Percentiles rank a stretch among this genome's conserved stretches.
Conservation (phyloP, 2,113 vertebrate genomes). For the Regulus satrapa region DNA sequence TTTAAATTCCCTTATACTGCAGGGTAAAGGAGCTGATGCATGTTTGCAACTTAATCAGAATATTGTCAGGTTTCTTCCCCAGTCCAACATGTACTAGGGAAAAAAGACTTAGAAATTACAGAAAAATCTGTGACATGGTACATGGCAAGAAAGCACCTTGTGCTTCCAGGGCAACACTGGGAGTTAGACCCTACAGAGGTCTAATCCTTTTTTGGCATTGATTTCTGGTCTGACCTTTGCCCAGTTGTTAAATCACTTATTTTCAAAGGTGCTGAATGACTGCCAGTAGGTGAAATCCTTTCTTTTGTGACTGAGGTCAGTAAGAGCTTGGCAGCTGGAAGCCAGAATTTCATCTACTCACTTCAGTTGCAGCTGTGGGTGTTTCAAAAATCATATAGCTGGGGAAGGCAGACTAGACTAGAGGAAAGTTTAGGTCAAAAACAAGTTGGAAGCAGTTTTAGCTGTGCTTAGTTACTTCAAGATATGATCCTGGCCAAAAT, state of each 20-base stretch:
- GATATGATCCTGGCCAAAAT: background rate
- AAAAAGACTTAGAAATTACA: background rate
- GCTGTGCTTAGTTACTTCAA: background rate
- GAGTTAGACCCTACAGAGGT: background rate
- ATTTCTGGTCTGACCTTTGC: slow-evolving; percentile 29
- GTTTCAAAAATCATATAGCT: background rate
- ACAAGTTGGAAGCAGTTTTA: background rate
- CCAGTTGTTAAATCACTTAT: background rate
- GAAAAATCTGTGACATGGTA: background rate
- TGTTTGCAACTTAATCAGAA: background rate
- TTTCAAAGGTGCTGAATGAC: background rate
- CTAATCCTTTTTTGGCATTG: background rate
- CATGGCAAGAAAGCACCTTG: background rate
- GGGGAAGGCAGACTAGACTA: background rate
- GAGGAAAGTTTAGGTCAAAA: slow-evolving; percentile 6
- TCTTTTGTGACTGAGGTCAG: background rate
- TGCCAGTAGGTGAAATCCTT: background rate
- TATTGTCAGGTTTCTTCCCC: background rate
- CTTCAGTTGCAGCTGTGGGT: background rate
- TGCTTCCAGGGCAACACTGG: background rate
- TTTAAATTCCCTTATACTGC: background rate
- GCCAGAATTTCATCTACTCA: background rate
- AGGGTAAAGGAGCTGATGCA: background rate
- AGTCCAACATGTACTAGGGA: background rate
- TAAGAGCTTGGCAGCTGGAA: slow-evolving; percentile 7